Percentiles rank a stretch among this genome's conserved stretches.
phyloP scores from a whole-genome alignment of 2,888 invertebrate genomes.

The Boloria selene region DNA sequence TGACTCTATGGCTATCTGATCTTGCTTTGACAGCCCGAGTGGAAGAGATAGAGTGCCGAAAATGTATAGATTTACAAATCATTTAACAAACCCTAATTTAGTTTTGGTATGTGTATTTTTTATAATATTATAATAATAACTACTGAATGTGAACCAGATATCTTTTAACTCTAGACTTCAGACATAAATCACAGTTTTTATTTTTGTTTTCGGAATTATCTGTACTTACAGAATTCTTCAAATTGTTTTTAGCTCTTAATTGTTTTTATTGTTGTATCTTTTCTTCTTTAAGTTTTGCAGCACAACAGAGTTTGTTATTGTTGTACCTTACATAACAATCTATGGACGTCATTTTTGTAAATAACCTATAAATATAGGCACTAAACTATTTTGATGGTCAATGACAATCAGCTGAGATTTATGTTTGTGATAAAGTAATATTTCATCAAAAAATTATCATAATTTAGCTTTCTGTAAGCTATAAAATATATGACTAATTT shows the following conservation, averaged over 20 bases:
- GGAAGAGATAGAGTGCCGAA: constrained; percentile 70
- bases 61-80: constrained; percentile 77
- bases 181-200: background rate
- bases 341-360: constrained; percentile 63
- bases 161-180: background rate
- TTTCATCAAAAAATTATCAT: background rate
- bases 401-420: constrained; percentile 31
- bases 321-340: constrained; percentile 76
- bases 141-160: background rate
- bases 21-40: constrained; percentile 71
- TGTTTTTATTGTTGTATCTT: background rate
- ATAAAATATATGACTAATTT: no score
- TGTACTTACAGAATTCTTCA: constrained; percentile 1
- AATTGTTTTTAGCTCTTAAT: background rate
- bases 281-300: constrained; percentile 15
- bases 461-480: no score
- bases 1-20: constrained; percentile 44
- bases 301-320: constrained; percentile 51
- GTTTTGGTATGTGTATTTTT: constrained; percentile 63
- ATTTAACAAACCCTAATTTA: constrained; percentile 68
- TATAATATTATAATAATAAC: background rate
- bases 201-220: constrained; percentile 11
- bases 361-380: constrained; percentile 67
- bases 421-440: background rate
- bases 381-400: constrained; percentile 27